These are phyloP conservation scores for Microplitis mediator DNA, from an alignment of 1,140 invertebrate genomes.

Conservation along the genomic window DNA sequence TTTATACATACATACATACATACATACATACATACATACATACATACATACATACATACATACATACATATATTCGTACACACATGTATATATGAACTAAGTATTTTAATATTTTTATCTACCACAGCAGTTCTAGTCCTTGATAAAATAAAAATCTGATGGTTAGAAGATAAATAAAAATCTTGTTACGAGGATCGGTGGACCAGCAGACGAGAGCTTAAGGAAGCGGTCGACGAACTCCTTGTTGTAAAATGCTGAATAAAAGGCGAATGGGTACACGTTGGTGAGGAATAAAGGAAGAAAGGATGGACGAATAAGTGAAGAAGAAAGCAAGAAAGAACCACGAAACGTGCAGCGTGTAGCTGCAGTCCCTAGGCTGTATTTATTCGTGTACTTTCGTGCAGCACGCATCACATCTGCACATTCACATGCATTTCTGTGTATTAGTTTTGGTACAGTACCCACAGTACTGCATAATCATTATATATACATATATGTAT, in stretches of 20 bases:
- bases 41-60: not conserved
- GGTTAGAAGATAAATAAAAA: too few species aligned
- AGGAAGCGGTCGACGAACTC: constrained; percentile 24
- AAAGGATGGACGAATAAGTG: not conserved
- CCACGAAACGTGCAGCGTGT: constrained; percentile 19
- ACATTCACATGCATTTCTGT: not conserved
- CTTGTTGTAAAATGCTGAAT: not conserved
- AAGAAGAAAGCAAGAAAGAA: constrained; percentile 4
- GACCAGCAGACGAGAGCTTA: not conserved
- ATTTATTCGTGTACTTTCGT: constrained; percentile 24
- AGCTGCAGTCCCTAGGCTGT: constrained; percentile 8
- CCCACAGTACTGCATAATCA: too few species aligned
- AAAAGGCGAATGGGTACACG: not conserved
- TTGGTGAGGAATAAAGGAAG: not conserved
- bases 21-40: not conserved
- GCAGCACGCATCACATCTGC: not conserved
- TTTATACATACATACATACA: not conserved
- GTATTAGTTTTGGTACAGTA: too few species aligned
- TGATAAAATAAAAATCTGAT: not conserved
- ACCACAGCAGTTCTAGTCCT: not conserved
- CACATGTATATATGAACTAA: not conserved
- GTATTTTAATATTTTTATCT: too few species aligned
- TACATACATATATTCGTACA: not conserved
- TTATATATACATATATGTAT: not conserved
- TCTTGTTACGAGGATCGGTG: too few species aligned